These are phyloP conservation scores for Strix aluco DNA, from an alignment of 2,113 vertebrate species.

Conservation along the genomic window DNA sequence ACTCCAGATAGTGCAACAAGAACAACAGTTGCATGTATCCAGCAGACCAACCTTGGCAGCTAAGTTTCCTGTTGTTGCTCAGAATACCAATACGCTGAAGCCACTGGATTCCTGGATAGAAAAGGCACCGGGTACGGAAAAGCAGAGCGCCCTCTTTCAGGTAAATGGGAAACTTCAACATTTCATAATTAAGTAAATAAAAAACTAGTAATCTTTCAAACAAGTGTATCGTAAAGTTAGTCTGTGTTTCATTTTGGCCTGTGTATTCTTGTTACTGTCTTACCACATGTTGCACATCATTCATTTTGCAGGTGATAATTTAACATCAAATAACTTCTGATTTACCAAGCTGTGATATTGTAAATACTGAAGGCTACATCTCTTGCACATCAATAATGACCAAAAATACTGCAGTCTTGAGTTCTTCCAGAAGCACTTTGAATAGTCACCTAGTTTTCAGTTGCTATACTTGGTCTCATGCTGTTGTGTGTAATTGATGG, in stretches of 20 bases:
- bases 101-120: slow-evolving; percentile 71
- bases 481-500: neutral
- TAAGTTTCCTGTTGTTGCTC: slow-evolving; percentile 77
- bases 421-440: neutral
- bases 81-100: slow-evolving; percentile 21
- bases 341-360: neutral
- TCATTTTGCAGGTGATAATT: neutral
- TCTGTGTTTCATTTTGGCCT: neutral
- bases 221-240: neutral
- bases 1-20: slow-evolving; percentile 88
- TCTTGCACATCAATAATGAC: neutral
- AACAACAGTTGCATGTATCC: slow-evolving; percentile 76
- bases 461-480: neutral
- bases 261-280: neutral
- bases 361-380: neutral
- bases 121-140: slow-evolving; percentile 61
- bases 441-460: neutral
- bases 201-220: neutral
- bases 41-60: slow-evolving; percentile 82
- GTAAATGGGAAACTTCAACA: slow-evolving; percentile 58
- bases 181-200: neutral
- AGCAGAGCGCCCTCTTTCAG: slow-evolving; percentile 78
- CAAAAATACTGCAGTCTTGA: neutral
- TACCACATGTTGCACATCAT: fast-evolving
- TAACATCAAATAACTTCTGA: neutral